These are phyloP conservation scores for Spilarctia lutea DNA, from an alignment of 2,888 invertebrate species.

Conservation along the genomic window DNA sequence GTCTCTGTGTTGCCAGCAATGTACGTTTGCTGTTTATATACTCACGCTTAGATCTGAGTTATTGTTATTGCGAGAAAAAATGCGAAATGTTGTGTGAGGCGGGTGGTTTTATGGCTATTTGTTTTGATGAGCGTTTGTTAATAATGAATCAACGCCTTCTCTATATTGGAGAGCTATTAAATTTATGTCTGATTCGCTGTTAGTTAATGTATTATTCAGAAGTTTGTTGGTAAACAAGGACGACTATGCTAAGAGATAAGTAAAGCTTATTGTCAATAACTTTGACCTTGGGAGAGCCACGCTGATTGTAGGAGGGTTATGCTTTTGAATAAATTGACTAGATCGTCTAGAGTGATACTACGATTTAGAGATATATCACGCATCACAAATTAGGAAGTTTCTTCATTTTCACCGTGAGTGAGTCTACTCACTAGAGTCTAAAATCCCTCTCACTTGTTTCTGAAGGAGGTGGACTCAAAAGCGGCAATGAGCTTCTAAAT, in stretches of 20 bases:
- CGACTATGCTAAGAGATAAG: background rate
- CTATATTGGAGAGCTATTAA: background rate
- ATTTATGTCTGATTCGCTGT: background rate
- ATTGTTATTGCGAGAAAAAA: constrained; percentile 25
- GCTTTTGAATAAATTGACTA: background rate
- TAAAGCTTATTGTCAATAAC: background rate
- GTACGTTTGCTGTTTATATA: constrained; percentile 18
- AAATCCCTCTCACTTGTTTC: too few relatives aligned
- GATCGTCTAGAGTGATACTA: too few relatives aligned
- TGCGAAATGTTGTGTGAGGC: constrained; percentile 10
- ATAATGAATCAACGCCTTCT: constrained; percentile 10
- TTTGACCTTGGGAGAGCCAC: background rate
- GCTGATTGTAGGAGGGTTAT: background rate
- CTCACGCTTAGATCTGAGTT: constrained; percentile 20
- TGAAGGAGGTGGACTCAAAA: too few relatives aligned
- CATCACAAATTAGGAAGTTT: too few relatives aligned
- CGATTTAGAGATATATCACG: too few relatives aligned
- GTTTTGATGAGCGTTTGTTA: constrained; percentile 16
- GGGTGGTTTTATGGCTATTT: constrained; percentile 19
- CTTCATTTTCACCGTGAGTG: too few relatives aligned
- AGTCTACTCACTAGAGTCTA: too few relatives aligned
- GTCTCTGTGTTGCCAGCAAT: constrained; percentile 26
- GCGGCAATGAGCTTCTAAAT: too few relatives aligned
- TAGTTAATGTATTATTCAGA: background rate
- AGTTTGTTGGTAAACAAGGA: background rate